These are phyloP conservation scores for Conger conger DNA, from an alignment of 2,113 vertebrate genomes.

Conservation along the genomic window DNA sequence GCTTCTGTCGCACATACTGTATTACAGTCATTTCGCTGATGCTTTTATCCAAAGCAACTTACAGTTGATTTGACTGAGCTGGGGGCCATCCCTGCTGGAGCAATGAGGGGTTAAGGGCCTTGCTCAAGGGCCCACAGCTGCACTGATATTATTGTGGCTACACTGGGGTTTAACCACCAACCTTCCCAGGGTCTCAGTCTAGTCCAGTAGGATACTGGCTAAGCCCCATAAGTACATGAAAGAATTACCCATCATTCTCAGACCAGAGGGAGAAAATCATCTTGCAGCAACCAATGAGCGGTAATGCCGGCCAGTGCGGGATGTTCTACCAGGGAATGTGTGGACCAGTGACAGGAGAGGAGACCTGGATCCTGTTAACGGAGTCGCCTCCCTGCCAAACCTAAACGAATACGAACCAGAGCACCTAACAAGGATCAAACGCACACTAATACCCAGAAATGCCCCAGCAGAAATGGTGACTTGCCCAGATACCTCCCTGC, in stretches of 20 bases:
- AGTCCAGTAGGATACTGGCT: too few species aligned
- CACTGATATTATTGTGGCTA: too few species aligned
- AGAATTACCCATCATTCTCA: background rate
- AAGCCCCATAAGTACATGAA: too few species aligned
- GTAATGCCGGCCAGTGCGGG: background rate
- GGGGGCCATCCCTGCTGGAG: too few species aligned
- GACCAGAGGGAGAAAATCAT: background rate
- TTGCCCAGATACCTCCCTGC: background rate
- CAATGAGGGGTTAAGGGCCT: too few species aligned
- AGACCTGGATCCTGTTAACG: background rate
- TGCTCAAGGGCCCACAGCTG: too few species aligned
- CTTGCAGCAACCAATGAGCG: background rate
- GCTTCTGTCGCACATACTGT: too few species aligned
- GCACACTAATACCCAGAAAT: background rate
- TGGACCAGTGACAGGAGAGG: background rate
- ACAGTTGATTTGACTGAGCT: too few species aligned
- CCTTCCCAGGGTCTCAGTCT: too few species aligned
- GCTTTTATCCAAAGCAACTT: too few species aligned
- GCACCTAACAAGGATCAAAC: background rate
- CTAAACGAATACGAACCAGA: background rate
- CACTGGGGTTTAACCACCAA: too few species aligned
- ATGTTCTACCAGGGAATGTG: background rate
- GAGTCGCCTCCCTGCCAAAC: background rate
- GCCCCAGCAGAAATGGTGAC: background rate
- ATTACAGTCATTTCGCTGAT: too few species aligned